phyloP scores from a whole-genome alignment of 2,797 vertebrate species.

The Dicrostonyx torquatus region DNA sequence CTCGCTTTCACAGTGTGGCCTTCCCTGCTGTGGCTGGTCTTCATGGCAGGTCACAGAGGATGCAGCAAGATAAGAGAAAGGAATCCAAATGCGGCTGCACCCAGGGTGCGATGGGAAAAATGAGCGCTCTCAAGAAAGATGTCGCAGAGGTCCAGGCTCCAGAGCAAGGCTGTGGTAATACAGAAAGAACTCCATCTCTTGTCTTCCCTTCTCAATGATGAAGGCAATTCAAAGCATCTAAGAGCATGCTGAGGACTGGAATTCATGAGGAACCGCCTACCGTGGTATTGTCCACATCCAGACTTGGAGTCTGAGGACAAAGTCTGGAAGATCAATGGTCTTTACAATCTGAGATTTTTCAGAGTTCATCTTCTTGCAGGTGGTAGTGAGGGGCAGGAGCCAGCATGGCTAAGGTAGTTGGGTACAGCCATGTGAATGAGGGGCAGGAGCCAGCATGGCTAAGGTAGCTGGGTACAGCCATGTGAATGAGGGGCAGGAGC shows the following conservation, averaged over 20 bases:
- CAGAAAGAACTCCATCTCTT: neutral
- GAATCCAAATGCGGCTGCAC: too few relatives aligned
- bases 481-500: too few relatives aligned
- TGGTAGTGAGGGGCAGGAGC: neutral
- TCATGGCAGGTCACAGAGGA: neutral
- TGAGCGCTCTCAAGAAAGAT: neutral
- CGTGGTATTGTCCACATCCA: neutral
- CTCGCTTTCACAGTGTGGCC: neutral
- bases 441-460: neutral
- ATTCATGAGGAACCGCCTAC: neutral
- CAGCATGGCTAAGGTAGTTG: neutral
- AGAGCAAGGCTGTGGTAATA: fast-evolving
- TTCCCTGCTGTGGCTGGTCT: neutral
- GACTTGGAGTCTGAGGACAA: neutral
- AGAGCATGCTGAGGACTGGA: neutral
- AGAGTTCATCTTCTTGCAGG: neutral
- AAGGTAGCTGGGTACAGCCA: neutral
- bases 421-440: neutral
- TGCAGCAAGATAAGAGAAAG: neutral
- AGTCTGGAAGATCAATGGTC: neutral
- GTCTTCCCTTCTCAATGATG: neutral
- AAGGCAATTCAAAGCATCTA: neutral
- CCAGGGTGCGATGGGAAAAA: neutral
- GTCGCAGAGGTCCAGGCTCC: neutral
- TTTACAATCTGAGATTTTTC: neutral